A percentile compares a stretch with the other conserved stretches of the same genome.
phyloP scores from a whole-genome alignment of 2,113 vertebrate species.

The Camelus dromedarius region DNA sequence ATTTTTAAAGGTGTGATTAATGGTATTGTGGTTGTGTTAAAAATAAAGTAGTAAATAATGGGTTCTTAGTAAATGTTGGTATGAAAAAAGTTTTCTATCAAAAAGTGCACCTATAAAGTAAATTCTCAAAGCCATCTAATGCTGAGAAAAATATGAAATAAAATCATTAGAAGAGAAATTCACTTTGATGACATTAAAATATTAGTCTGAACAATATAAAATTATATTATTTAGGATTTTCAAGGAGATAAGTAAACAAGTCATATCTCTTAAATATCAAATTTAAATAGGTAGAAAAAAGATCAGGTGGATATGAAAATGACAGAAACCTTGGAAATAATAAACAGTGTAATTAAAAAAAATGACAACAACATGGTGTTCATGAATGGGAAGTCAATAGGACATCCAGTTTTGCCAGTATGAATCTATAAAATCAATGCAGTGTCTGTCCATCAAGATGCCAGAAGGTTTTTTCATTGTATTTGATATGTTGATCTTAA shows the following conservation, averaged over 20 bases:
- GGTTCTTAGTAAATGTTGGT: conserved; percentile 24
- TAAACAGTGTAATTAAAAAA: not conserved
- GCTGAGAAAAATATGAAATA: not conserved
- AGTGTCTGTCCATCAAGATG: not conserved
- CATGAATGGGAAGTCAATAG: not conserved
- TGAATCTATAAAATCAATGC: not conserved
- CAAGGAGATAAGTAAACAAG: not conserved
- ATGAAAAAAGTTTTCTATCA: conserved; percentile 26
- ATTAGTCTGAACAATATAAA: conserved; percentile 38
- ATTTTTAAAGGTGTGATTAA: conserved; percentile 29
- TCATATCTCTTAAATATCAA: conserved; percentile 7
- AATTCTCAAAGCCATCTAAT: conserved; percentile 32
- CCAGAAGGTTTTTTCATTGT: not conserved
- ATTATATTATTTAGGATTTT: conserved; percentile 42
- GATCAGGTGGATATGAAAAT: conserved; percentile 15
- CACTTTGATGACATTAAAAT: conserved; percentile 41
- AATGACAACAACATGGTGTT: not conserved
- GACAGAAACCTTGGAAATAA: conserved; percentile 16
- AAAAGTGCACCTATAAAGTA: not conserved
- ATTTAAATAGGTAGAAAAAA: not conserved
- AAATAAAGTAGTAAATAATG: not conserved
- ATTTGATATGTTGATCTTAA: not conserved
- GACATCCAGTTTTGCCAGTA: not conserved
- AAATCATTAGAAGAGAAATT: conserved; percentile 3
- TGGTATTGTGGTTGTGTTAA: not conserved